Conservation (phyloP, 2,113 vertebrate species). For the Oncorhynchus clarkii region DNA sequence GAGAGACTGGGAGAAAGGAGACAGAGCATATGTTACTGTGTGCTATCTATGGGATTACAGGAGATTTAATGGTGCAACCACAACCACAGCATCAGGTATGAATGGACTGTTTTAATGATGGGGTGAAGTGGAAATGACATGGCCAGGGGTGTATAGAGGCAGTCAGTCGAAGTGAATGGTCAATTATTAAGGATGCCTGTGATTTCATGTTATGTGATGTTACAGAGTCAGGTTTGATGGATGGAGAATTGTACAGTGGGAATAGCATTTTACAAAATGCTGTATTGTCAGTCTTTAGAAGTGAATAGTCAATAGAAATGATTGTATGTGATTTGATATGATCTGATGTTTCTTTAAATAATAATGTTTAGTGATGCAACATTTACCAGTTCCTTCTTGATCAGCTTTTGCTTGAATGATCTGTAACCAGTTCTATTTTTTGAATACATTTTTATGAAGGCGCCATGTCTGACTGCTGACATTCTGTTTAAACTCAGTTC, state of each 20-base stretch:
- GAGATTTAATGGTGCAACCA: constrained; percentile 42
- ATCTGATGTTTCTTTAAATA: background rate
- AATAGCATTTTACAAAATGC: background rate
- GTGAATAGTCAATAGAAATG: background rate
- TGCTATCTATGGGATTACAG: background rate
- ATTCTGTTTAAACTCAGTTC: background rate
- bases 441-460: background rate
- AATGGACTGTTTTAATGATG: constrained; percentile 8
- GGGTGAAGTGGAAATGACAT: background rate
- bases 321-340: background rate
- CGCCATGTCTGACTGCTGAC: background rate
- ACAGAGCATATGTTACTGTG: background rate
- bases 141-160: too few species aligned
- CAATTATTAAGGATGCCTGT: too few species aligned
- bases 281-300: background rate
- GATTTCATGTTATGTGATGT: too few species aligned
- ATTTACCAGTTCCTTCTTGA: too few species aligned
- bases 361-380: too few species aligned
- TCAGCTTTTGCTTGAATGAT: background rate
- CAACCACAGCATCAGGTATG: constrained; percentile 49
- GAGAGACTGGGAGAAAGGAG: background rate
- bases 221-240: background rate
- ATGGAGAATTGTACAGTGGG: constrained; percentile 9
- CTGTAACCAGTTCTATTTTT: background rate
- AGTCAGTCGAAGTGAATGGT: too few species aligned